A percentile compares a stretch with the other conserved stretches of the same genome.
These are phyloP conservation scores for Phthorimaea operculella DNA, from an alignment of 1,140 invertebrate genomes.

Conservation along the genomic window DNA sequence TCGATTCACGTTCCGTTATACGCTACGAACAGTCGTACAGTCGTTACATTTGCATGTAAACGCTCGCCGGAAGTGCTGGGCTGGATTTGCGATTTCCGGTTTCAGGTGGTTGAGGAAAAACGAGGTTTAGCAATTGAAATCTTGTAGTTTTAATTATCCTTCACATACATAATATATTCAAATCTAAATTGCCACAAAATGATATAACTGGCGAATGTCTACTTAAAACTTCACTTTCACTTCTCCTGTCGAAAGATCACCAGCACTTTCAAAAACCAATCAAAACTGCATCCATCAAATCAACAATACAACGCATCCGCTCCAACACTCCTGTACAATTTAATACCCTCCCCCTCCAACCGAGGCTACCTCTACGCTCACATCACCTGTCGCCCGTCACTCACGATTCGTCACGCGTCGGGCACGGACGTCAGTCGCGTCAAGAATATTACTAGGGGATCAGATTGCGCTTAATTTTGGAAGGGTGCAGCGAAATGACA, in stretches of 20 bases:
- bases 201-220: too few species aligned
- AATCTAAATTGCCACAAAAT: too few species aligned
- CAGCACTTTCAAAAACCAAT: neutral
- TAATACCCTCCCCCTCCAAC: slow-evolving; percentile 16
- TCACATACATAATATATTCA: too few species aligned
- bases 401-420: slow-evolving; percentile 48
- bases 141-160: too few species aligned
- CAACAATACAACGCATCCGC: neutral
- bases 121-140: too few species aligned
- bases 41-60: neutral
- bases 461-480: slow-evolving; percentile 27
- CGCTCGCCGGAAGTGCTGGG: neutral
- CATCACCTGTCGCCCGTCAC: slow-evolving; percentile 30
- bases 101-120: neutral
- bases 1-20: neutral
- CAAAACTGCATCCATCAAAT: neutral
- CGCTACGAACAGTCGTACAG: neutral
- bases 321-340: slow-evolving; percentile 14
- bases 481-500: slow-evolving; percentile 2
- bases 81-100: neutral
- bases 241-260: too few species aligned
- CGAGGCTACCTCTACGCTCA: slow-evolving; percentile 19
- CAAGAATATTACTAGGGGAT: slow-evolving; percentile 32
- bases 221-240: too few species aligned
- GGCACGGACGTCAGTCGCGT: slow-evolving; percentile 19